A percentile compares a stretch with the other conserved stretches of the same genome.
phyloP scores from a whole-genome alignment of 2,113 vertebrate species.

The Megaptera novaeangliae region DNA sequence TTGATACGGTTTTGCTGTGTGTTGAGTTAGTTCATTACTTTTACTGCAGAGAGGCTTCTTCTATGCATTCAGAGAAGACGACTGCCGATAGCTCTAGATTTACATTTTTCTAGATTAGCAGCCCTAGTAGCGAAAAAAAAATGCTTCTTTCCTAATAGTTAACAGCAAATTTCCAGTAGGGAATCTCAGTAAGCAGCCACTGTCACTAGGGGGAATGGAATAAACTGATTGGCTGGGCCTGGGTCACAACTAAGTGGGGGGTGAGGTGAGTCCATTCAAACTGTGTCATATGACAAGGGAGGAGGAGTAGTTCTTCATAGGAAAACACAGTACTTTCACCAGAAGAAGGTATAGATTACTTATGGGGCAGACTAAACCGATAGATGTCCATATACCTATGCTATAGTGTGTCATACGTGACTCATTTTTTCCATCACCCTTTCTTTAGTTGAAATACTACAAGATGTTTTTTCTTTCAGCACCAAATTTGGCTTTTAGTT shows the following conservation, averaged over 20 bases:
- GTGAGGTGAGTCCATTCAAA: not conserved
- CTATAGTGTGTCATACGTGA: not conserved
- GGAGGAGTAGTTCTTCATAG: not conserved
- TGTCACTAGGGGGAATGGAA: not conserved
- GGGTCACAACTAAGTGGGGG: not conserved
- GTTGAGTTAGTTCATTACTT: slow-evolving; percentile 7
- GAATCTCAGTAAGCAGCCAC: not conserved
- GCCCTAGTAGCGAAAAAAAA: not conserved
- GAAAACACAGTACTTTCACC: slow-evolving; percentile 2
- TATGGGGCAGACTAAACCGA: not conserved
- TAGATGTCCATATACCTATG: not conserved
- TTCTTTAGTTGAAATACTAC: not conserved
- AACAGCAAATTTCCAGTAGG: not conserved
- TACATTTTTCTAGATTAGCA: not conserved
- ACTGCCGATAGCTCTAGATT: not conserved
- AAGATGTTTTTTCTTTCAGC: not conserved
- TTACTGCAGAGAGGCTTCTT: not conserved
- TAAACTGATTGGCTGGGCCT: not conserved
- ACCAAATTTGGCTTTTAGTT: slow-evolving; percentile 6
- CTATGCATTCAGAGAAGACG: not conserved
- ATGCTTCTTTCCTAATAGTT: not conserved
- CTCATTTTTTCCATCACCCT: not conserved
- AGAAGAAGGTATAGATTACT: not conserved
- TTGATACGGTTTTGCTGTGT: not conserved
- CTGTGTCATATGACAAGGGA: not conserved